phyloP scores from a whole-genome alignment of 2,797 vertebrate species.

The Notolepis coatsorum region DNA sequence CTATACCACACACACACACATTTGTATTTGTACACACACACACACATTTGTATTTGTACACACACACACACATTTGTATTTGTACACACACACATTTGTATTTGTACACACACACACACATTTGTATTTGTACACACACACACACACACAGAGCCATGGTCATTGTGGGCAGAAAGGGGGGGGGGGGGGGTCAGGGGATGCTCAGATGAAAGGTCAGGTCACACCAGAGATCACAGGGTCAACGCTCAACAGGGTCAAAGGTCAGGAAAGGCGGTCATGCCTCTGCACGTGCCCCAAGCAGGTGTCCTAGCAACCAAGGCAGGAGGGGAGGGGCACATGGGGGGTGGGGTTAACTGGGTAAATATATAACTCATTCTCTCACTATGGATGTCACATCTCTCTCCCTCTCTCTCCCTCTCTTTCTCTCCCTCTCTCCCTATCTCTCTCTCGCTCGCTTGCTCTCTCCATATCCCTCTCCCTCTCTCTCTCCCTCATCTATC shows the following conservation, averaged over 20 bases:
- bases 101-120: conserved; percentile 3
- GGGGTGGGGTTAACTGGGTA: conserved; percentile 11
- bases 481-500: too few species aligned
- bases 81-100: conserved; percentile 13
- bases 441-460: too few species aligned
- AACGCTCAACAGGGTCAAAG: conserved; percentile 47
- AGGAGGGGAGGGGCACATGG: conserved; percentile 12
- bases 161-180: neutral
- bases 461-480: too few species aligned
- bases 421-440: too few species aligned
- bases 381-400: too few species aligned
- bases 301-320: conserved; percentile 69
- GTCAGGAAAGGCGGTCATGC: conserved; percentile 45
- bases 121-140: too few species aligned
- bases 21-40: neutral
- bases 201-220: conserved; percentile 52
- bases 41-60: neutral
- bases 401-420: too few species aligned
- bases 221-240: conserved; percentile 49
- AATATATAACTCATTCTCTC: conserved; percentile 23
- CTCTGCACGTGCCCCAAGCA: conserved; percentile 59
- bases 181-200: conserved; percentile 37
- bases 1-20: neutral
- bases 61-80: conserved; percentile 15
- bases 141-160: neutral